Base-by-base conservation (phyloP, 2,888 invertebrate species). In the Iselma pallidipennis region DNA sequence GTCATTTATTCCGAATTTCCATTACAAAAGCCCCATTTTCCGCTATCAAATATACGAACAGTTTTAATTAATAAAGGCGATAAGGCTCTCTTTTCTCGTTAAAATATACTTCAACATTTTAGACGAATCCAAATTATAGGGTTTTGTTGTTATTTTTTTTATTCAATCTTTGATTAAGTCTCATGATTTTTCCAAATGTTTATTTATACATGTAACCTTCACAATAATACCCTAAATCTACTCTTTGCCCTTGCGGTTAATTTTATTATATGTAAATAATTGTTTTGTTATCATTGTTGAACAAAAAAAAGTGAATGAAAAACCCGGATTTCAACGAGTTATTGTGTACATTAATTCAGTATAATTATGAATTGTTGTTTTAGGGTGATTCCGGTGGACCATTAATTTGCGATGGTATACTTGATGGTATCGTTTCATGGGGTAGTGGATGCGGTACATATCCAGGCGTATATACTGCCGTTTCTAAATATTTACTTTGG, bases 361-460 rank as follows among this genome's bases (percentile, higher is more conserved):
- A 33, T 51, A 29, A 25, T 25, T 57, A 31, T 37, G 37, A 54
- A 49, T 65, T 66, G 2, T n/a, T n/a, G n/a, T n/a, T n/a, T 33
- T 55, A 75, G 74, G 75, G 74, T n/a, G 75, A 75, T 65, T 75
- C 75, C 6, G 75, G 75, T 53, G 75, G 75, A 19, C 74, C 75
- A 4, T 55, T 75, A 48, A 62, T 70, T 21, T 73, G 72, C 48
- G 49, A 66, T 19, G 74, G 73, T 14, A 49, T 63, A 14, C 61
- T 73, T 51, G 63, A 69, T 7, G 74, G 76, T 25, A 65, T 74
- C 9, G 71, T 76, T 37, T 76, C 75, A 12, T 72, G 70, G 16
- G 75, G 75, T 37, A 66, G 58, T 25, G 73, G 71, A 14, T 76
- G 75, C 59, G 74, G 66, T 14, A 53, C 65, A 19, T 71, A 68